Percentiles rank a stretch among this genome's conserved stretches.
Evolutionary conservation across 2,888 invertebrate species (phyloP).

Genomic region (Achlya flavicornis): DNA sequence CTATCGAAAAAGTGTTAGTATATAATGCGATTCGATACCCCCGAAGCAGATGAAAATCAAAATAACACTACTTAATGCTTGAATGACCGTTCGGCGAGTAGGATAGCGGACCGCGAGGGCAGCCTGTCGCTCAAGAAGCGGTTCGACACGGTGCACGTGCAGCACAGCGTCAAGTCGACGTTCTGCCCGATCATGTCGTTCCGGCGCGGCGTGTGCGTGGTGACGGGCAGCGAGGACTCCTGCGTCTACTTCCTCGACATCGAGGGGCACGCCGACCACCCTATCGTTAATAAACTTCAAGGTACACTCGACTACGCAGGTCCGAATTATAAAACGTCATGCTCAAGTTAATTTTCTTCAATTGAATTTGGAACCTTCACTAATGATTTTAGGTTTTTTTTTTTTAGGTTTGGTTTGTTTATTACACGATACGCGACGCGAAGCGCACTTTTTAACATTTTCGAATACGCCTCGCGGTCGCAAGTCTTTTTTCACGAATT

Average conservation of each 20-base stretch:
- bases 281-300: slow-evolving; percentile 84
- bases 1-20: too few relatives aligned
- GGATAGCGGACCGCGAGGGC: slow-evolving; percentile 87
- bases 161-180: slow-evolving; percentile 86
- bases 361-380: too few relatives aligned
- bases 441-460: too few relatives aligned
- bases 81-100: slow-evolving; percentile 42
- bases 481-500: too few relatives aligned
- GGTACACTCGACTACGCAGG: slow-evolving; percentile 51
- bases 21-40: too few relatives aligned
- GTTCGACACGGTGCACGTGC: slow-evolving; percentile 86
- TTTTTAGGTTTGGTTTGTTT: too few relatives aligned
- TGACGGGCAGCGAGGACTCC: slow-evolving; percentile 91
- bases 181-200: slow-evolving; percentile 95
- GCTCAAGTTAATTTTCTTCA: too few relatives aligned
- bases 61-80: too few relatives aligned
- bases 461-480: too few relatives aligned
- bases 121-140: slow-evolving; percentile 86
- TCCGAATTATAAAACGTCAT: background rate
- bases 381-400: too few relatives aligned
- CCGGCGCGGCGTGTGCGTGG: slow-evolving; percentile 91
- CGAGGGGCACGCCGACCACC: slow-evolving; percentile 82
- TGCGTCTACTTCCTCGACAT: slow-evolving; percentile 91
- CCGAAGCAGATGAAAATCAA: too few relatives aligned
- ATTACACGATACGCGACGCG: too few relatives aligned